phyloP scores from a whole-genome alignment of 2,113 vertebrate genomes.

The Cynopterus brachyotis region DNA sequence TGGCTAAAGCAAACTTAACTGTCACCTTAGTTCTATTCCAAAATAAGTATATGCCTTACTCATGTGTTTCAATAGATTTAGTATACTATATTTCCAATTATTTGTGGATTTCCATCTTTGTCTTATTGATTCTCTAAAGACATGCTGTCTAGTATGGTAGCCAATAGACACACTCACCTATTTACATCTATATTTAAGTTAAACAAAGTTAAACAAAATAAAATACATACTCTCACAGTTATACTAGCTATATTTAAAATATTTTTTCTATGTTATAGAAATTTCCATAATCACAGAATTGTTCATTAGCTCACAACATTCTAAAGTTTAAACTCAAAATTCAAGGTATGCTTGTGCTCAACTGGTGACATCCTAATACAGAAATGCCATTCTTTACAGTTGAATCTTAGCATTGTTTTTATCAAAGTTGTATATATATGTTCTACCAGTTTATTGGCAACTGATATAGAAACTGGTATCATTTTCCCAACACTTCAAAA shows the following conservation, averaged over 20 bases:
- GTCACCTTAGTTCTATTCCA: neutral
- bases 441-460: neutral
- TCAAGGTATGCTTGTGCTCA: neutral
- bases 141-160: neutral
- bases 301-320: neutral
- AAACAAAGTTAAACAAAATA: neutral
- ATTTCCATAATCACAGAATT: neutral
- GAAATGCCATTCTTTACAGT: neutral
- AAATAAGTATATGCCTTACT: neutral
- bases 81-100: neutral
- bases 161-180: neutral
- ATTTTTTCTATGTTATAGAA: neutral
- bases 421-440: neutral
- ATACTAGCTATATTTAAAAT: neutral
- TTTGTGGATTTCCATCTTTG: neutral
- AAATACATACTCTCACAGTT: neutral
- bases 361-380: neutral
- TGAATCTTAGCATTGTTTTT: neutral
- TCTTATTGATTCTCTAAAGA: neutral
- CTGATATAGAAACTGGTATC: neutral
- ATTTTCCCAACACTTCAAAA: neutral
- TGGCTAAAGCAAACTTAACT: neutral
- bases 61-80: neutral
- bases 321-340: constrained; percentile 18
- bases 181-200: neutral